These are phyloP conservation scores for Apodemus sylvaticus DNA, from an alignment of 2,113 vertebrate genomes.

Conservation along the genomic window DNA sequence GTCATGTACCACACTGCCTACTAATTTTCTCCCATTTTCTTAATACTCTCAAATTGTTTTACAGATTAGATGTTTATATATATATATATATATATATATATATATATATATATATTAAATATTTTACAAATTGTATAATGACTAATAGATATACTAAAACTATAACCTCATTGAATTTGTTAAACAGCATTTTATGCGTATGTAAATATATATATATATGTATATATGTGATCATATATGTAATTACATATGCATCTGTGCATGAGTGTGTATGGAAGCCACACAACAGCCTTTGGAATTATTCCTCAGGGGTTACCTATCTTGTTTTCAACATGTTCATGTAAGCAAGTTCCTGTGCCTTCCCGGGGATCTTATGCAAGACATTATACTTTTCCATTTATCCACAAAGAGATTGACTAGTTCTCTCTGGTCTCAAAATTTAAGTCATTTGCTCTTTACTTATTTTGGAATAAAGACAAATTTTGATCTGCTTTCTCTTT, in stretches of 20 bases:
- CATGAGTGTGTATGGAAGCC: not conserved
- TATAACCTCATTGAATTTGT: not conserved
- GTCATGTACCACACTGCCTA: not conserved
- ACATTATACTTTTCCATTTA: not conserved
- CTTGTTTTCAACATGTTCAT: not conserved
- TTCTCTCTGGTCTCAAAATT: not conserved
- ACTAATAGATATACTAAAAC: conserved; percentile 30
- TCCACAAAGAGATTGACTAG: not conserved
- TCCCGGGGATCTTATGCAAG: not conserved
- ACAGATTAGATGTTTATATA: not conserved
- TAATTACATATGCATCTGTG: not conserved
- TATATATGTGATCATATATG: not conserved
- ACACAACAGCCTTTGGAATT: not conserved
- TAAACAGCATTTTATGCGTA: not conserved
- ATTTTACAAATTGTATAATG: not conserved
- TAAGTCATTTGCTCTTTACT: not conserved
- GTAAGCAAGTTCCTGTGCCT: not conserved
- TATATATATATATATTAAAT: not conserved
- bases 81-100: not conserved
- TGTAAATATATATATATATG: not conserved
- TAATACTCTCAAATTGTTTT: conserved; percentile 16
- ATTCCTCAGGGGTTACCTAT: not conserved
- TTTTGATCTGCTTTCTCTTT: not conserved
- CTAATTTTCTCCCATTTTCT: not conserved
- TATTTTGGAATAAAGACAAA: not conserved